Evolutionary conservation across 1,140 invertebrate genomes (phyloP), one percentile per base, ranked within the genome.

Genomic region (Drosophila takahashii): DNA sequence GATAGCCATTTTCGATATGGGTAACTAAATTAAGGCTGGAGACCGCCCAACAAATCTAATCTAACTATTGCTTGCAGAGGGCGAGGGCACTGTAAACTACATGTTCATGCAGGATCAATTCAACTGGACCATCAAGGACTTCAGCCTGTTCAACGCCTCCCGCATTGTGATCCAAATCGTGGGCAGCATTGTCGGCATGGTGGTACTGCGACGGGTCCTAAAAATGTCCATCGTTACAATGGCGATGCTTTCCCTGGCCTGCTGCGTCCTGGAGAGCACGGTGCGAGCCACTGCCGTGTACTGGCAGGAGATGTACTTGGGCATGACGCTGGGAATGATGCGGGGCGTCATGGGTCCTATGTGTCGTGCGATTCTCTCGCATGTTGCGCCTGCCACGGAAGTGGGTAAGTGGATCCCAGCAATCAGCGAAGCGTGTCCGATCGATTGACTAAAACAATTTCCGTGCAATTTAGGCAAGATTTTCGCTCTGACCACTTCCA

Each of bases 221-320:
- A 89, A 89, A 41, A 67, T 92, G 1, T 92, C 91, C 2, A 91
- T 90, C 9, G 74, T 90, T 0, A 64, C 78, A 10, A 89, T 92
- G 86, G 62, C 86, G 0, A 70, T 92, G 71, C 71, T 92, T 0
- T 70, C 89, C 0, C 57, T 92, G 7, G 91, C 77, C 3, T 93
- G 93, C 10, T 77, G 91, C 7, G 89, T 93, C 1, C 66, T 79
- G 2, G 93, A 94, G 51, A 93, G 92, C 52, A 60, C 94, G 0
- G 92, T 94, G 0, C 92, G 91, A 65, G 93, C 94, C 1, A 93
- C 95, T n/a, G 94, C 94, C 0, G 80, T 78, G 2, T 90, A 93
- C 54, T 90, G 94, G 10, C 95, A 94, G 94, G 93, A 95, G 41
- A 93, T 96, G 93, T 96, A 96, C 91, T 16, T 92, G 22, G 90